Conservation (phyloP, 2,113 vertebrate genomes). For the Ictidomys tridecemlineatus region DNA sequence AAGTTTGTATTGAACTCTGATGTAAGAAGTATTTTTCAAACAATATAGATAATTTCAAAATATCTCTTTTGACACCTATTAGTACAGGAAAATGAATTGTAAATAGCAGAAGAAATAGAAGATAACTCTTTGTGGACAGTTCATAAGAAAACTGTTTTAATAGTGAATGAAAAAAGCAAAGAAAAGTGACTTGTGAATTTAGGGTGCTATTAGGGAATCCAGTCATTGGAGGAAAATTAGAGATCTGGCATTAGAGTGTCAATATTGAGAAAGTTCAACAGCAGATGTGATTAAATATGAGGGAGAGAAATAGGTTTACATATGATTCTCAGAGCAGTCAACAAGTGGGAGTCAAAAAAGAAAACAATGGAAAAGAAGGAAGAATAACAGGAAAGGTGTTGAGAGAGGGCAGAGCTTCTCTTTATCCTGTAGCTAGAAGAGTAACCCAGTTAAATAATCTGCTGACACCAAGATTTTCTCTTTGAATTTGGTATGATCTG, state of each 20-base stretch:
- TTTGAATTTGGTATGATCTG: conserved; percentile 61
- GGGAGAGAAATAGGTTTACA: background rate
- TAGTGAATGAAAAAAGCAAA: background rate
- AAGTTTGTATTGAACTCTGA: background rate
- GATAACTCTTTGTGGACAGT: background rate
- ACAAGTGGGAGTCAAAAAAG: background rate
- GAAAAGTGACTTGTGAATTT: background rate
- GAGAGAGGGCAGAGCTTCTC: background rate
- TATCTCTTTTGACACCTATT: background rate
- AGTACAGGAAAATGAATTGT: background rate
- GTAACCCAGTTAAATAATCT: background rate
- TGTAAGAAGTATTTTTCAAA: background rate
- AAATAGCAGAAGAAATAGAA: background rate
- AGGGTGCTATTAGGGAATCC: background rate
- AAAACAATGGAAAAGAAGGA: background rate
- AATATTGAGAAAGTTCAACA: conserved; percentile 12
- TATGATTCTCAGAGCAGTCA: background rate
- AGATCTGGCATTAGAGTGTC: background rate
- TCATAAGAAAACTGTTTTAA: background rate
- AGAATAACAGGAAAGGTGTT: background rate
- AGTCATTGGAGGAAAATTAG: background rate
- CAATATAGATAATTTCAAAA: background rate
- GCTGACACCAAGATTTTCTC: background rate
- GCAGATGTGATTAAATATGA: background rate
- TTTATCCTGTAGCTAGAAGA: background rate